Conservation (phyloP, 2,113 vertebrate species). For the Alligator mississippiensis region DNA sequence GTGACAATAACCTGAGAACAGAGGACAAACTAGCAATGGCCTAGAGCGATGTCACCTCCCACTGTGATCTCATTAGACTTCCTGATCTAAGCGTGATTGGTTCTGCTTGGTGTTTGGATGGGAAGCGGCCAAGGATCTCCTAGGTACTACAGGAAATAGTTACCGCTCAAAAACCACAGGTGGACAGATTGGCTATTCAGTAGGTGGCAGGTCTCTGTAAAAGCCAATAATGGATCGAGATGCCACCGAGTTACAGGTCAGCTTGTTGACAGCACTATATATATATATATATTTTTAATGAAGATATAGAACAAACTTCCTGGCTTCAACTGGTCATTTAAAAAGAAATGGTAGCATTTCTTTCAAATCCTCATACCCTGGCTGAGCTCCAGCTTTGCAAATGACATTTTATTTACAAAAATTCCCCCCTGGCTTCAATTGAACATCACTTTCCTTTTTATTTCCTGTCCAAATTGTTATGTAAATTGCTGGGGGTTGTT, state of each 20-base stretch:
- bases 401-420: neutral
- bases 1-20: neutral
- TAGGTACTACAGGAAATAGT: neutral
- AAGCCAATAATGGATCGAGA: neutral
- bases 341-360: neutral
- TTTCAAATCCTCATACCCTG: neutral
- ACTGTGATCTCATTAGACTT: neutral
- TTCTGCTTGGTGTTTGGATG: neutral
- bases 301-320: neutral
- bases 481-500: neutral
- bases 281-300: neutral
- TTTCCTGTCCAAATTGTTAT: neutral
- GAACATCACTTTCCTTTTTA: neutral
- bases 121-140: neutral
- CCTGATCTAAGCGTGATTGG: rapidly evolving
- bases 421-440: neutral
- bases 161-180: neutral
- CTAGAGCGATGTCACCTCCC: neutral
- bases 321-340: neutral
- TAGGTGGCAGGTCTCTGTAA: neutral
- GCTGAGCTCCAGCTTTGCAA: neutral
- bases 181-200: neutral
- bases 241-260: too few relatives aligned
- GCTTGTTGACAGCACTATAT: neutral
- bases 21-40: neutral